Evolutionary conservation across 2,888 invertebrate genomes (phyloP), one percentile per base, ranked within the genome.

Genomic region (Carcina quercana): DNA sequence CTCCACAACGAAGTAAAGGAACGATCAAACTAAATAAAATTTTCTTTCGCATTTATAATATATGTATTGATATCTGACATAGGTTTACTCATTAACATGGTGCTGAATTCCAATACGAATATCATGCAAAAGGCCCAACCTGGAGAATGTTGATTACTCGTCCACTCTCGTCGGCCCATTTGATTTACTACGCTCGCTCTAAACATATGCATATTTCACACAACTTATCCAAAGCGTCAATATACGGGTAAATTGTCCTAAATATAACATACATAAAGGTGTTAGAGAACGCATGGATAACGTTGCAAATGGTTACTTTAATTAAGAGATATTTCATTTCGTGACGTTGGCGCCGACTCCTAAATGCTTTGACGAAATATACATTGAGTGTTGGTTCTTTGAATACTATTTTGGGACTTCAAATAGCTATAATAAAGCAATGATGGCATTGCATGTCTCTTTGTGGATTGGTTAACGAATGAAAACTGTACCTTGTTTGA

Each of bases 311-410:
- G 64, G 58, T 61, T 56, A 58, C 56, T 64, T 68, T 78, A 76
- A 79, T 80, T 75, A 76, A 72, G 71, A 57, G 50, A 73, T 74
- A 74, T 72, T 66, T 76, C 68, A 71, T 59, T 51, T 55, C 50
- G 56, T 58, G 75, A 67, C 69, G 56, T 57, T 49, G 68, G 74
- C 73, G 74, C 78, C 71, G 67, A 59, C 69, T 63, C 54, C 56
- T 72, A 69, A 72, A 66, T 60, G 65, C 64, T 59, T 69, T 74
- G 70, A 72, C 58, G 68, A 74, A 68, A 65, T 67, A 64, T 29
- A 17, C 59, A 49, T 45, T 50, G 59, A 56, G 50, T 59, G 46
- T 47, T 42, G 45, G 49, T 64, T 61, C 70, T 58, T 49, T 52
- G 67, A 66, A 63, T 51, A 56, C 47, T 71, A 70, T 67, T 70